A percentile compares a stretch with the other conserved stretches of the same genome.
Evolutionary conservation across 2,888 invertebrate species (phyloP).

Genomic region (Acronicta psi): DNA sequence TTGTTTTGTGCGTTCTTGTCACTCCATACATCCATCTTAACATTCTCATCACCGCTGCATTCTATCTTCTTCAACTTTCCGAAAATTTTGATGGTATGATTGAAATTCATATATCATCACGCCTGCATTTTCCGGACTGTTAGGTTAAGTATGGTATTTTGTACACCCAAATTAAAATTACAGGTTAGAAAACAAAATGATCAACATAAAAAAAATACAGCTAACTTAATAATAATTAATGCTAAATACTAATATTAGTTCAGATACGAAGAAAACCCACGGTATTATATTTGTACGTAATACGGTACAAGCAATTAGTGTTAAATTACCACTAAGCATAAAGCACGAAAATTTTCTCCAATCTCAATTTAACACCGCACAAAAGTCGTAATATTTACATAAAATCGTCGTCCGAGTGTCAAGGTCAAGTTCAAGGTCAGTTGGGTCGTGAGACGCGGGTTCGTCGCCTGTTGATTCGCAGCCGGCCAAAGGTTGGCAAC

Average conservation of each 20-base stretch:
- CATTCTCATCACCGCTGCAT: too few relatives aligned
- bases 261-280: background rate
- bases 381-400: slow-evolving; percentile 44
- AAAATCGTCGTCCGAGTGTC: slow-evolving; percentile 56
- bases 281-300: background rate
- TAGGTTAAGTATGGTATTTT: too few relatives aligned
- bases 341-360: slow-evolving; percentile 5
- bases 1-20: too few relatives aligned
- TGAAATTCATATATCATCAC: too few relatives aligned
- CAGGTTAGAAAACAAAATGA: too few relatives aligned
- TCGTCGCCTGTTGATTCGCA: slow-evolving; percentile 74
- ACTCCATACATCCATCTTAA: too few relatives aligned
- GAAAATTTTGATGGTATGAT: too few relatives aligned
- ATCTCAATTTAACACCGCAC: slow-evolving; percentile 4
- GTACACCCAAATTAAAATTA: too few relatives aligned
- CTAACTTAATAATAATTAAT: too few relatives aligned
- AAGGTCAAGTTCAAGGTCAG: slow-evolving; percentile 62
- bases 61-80: too few relatives aligned
- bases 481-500: slow-evolving; percentile 77
- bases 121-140: too few relatives aligned
- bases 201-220: too few relatives aligned
- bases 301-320: slow-evolving; percentile 1
- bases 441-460: slow-evolving; percentile 78
- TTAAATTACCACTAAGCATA: slow-evolving; percentile 3
- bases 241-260: background rate